Conservation (phyloP, 2,113 vertebrate genomes). For the Campylomormyrus tamandua region DNA sequence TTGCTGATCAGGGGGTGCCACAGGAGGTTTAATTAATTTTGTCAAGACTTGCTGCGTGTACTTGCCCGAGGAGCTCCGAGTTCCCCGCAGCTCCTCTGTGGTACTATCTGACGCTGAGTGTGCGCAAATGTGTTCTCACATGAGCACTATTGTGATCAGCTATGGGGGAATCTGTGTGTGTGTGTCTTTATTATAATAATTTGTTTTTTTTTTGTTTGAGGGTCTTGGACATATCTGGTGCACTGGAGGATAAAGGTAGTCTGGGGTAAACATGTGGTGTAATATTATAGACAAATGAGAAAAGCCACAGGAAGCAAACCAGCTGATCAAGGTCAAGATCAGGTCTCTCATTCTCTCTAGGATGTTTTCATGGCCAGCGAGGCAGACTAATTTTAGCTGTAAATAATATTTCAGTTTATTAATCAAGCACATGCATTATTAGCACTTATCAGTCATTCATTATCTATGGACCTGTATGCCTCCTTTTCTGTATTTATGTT, state of each 20-base stretch:
- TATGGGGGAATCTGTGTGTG: neutral
- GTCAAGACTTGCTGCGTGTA: neutral
- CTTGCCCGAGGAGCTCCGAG: neutral
- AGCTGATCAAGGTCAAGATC: neutral
- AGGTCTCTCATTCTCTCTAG: neutral
- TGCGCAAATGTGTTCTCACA: neutral
- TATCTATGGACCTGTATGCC: neutral
- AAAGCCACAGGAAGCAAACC: conserved; percentile 2
- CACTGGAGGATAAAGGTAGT: neutral
- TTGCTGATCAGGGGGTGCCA: neutral
- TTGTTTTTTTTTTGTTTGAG: neutral
- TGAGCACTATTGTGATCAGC: neutral
- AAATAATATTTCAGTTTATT: conserved; percentile 12
- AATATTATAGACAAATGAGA: neutral
- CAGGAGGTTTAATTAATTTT: conserved; percentile 2
- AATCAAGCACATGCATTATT: neutral
- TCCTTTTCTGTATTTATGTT: neutral
- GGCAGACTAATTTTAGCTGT: neutral
- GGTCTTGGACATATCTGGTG: neutral
- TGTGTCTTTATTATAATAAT: neutral
- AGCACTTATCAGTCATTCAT: neutral
- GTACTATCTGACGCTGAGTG: neutral
- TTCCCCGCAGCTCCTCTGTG: neutral
- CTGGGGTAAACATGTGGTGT: neutral
- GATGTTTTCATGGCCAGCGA: neutral